Base-by-base conservation (phyloP, 2,797 vertebrate species). In the Cossypha niveicapilla region DNA sequence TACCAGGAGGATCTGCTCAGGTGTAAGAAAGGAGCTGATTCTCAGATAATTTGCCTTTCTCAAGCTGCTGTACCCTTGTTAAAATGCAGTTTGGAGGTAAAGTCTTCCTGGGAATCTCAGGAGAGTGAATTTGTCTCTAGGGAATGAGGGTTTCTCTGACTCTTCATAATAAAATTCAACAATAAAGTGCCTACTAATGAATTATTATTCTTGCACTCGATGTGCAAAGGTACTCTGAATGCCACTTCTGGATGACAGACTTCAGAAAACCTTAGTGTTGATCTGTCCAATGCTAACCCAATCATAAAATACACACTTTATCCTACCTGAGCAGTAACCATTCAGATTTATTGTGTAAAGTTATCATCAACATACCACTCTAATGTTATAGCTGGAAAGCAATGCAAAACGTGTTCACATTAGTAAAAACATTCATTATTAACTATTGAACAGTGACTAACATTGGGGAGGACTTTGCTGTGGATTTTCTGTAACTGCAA, bases 231-330 rank as follows among this genome's bases (percentile, higher is more conserved):
- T 75, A 11, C 4, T 68, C 30, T 72, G 28, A 91, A 53, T 63
- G n/a, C 7, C 62, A 17, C 10, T 74, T 81, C 13, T 9, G 34
- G 25, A 37, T 60, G 37, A 16, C 6, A 81, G 50, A 45, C 13
- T 24, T 61, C 34, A 44, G 63, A 58, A 88, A 53, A 86, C 30
- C 11, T 19, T 56, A 13, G 9, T 21, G 4, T 45, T 83, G 34
- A 37, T 7, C 39, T 80, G 44, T 45, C 44, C 22, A 24, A 0
- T 19, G 4, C 35, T 70, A 73, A 39, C 34, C 9, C 22, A 39
- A 5, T 35, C 28, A 27, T 25, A 86, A 1, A 16, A 37, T 9
- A 3, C 3, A 11, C 0, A 0, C 28, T 56, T 87, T 23, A 25
- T 19, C 44, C 32, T 63, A 32, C 41, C n/a, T 14, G 11, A 25